These are phyloP conservation scores for Cataglyphis cursor DNA, from an alignment of 2,888 invertebrate species.

Conservation along the genomic window DNA sequence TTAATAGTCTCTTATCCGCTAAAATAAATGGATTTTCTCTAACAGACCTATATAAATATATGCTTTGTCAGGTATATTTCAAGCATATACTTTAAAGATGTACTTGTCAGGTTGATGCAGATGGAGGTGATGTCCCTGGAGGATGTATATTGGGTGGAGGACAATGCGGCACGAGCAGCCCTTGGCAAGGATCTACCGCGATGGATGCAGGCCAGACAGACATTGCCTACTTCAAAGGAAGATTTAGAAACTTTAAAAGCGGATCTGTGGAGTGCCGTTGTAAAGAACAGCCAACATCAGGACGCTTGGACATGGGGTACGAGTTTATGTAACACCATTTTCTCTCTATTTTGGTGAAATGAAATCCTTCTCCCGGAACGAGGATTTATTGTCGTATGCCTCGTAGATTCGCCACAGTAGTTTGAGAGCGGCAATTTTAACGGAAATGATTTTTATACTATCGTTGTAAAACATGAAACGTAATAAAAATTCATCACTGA, in stretches of 20 bases:
- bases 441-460: not conserved
- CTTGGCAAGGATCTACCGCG: conserved; percentile 93
- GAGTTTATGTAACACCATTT: conserved; percentile 1
- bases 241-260: conserved; percentile 93
- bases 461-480: not conserved
- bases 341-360: conserved; percentile 6
- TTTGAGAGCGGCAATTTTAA: conserved; percentile 4
- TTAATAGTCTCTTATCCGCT: not conserved
- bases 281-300: conserved; percentile 94
- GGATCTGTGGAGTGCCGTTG: conserved; percentile 95
- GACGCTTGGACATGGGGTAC: conserved; percentile 96
- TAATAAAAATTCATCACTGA: not conserved
- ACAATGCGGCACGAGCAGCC: conserved; percentile 92
- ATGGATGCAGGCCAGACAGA: conserved; percentile 94
- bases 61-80: not conserved
- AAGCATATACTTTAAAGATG: not conserved
- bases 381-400: not conserved
- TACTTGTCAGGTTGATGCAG: conserved; percentile 89
- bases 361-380: not conserved
- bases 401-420: too few relatives aligned
- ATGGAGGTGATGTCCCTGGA: conserved; percentile 95
- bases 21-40: not conserved
- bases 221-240: conserved; percentile 93
- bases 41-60: not conserved
- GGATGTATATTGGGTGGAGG: conserved; percentile 96